Percentiles rank a stretch among this genome's conserved stretches.
Conservation (phyloP, 1,140 invertebrate genomes). For the Micrasema longulum region DNA sequence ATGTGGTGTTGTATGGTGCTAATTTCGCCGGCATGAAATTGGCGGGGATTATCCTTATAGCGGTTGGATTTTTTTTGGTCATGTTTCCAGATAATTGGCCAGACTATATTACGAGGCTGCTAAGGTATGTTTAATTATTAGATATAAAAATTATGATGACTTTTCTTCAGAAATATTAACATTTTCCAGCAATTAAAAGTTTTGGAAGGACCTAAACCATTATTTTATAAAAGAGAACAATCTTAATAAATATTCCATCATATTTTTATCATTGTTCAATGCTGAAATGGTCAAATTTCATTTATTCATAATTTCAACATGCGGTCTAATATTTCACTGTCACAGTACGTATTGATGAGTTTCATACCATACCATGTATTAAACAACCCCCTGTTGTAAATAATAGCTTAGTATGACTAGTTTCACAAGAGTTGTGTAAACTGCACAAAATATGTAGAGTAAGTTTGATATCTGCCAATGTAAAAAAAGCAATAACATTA, state of each 20-base stretch:
- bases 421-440: constrained; percentile 21
- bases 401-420: constrained; percentile 21
- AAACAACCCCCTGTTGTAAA: constrained; percentile 19
- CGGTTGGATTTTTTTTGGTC: constrained; percentile 91
- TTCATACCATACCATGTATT: background rate
- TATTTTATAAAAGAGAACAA: no score
- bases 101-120: constrained; percentile 88
- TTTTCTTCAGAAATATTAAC: no score
- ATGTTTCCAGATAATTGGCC: constrained; percentile 97
- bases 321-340: background rate
- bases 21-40: constrained; percentile 94
- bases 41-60: constrained; percentile 90
- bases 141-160: no score
- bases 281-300: no score
- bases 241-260: no score
- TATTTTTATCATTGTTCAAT: no score
- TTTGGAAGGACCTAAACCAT: no score
- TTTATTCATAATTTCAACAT: no score
- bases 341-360: background rate
- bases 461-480: background rate
- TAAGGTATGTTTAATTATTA: constrained; percentile 81
- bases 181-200: no score
- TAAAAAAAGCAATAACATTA: background rate
- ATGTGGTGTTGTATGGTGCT: constrained; percentile 86
- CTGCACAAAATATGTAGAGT: constrained; percentile 16